Evolutionary conservation across 2,888 invertebrate species (phyloP), one percentile per base, ranked within the genome.

Genomic region (Bombylius discolor): DNA sequence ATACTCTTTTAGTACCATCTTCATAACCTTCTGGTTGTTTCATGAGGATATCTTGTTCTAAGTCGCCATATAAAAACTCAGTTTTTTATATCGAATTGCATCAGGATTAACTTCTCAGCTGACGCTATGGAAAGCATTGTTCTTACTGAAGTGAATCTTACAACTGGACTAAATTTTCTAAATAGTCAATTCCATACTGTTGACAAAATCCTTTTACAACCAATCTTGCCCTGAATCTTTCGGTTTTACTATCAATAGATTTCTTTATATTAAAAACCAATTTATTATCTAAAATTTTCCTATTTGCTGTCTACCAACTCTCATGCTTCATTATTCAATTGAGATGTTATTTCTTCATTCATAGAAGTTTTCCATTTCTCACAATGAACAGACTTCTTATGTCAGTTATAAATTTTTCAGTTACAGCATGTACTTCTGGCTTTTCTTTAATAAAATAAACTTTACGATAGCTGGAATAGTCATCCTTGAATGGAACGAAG

Each of bases 141-240:
- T 23, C 60, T 51, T 5, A 56, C 58, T 14, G 60, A 56, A 3
- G 57, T 49, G 47, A 58, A 52, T 48, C 31, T 58, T 47, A 54
- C 58, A 49, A 59, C 60, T n/a, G 59, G 59, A 51, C 61, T 62
- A 47, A 62, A 63, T 4, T 63, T 61, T 64, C 63, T 8, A 54
- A 31, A 56, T 60, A 64, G 45, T 63, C 62, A 6, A 63, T 51
- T 4, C 62, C 64, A 36, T 57, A 57, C 52, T 60, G 49, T 55
- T 63, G 61, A 5, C 56, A 58, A 49, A 61, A 64, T 12, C 61
- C 62, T 39, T 61, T 51, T 5, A 54, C 59, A n/a, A 61, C 60
- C 14, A 63, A 49, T 36, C 60, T 54, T 49, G 61, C 61, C 49
- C 62, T 62, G 23, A 56, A 61, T 2, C 55, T 33, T 44, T 56